Percentiles rank a stretch among this genome's conserved stretches.
Evolutionary conservation across 2,888 invertebrate species (phyloP).

Genomic region (Meteorus colon): DNA sequence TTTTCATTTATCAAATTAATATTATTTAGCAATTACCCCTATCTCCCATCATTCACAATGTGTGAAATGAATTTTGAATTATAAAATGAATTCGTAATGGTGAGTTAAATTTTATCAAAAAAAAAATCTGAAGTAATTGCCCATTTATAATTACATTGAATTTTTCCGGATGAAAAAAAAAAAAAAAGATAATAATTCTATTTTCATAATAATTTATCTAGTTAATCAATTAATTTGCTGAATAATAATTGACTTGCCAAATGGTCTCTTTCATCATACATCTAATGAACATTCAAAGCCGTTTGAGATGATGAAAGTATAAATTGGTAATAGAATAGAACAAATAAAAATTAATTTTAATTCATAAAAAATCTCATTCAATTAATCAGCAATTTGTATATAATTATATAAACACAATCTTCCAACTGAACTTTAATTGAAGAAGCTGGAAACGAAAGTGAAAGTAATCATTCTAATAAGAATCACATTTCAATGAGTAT

Average conservation of each 20-base stretch:
- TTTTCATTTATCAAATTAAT: too few species aligned
- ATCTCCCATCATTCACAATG: too few species aligned
- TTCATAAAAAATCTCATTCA: neutral
- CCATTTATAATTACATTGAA: too few species aligned
- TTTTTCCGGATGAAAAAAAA: neutral
- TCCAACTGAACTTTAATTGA: slow-evolving; percentile 4
- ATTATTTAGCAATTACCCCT: too few species aligned
- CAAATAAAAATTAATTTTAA: neutral
- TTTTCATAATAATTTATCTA: neutral
- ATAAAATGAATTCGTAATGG: too few species aligned
- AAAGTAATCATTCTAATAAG: slow-evolving; percentile 21
- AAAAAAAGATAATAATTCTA: neutral
- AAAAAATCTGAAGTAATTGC: too few species aligned
- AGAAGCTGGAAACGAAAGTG: neutral
- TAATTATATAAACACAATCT: neutral
- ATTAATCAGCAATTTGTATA: neutral
- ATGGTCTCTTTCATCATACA: too few species aligned
- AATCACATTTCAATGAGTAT: slow-evolving; percentile 3
- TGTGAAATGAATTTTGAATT: too few species aligned
- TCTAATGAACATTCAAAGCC: too few species aligned
- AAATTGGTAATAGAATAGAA: neutral
- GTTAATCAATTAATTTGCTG: too few species aligned
- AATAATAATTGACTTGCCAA: too few species aligned
- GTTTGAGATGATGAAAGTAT: neutral
- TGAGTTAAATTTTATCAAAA: too few species aligned